These are phyloP conservation scores for Schlechtendalia chinensis DNA, from an alignment of 1,140 invertebrate species.

Conservation along the genomic window DNA sequence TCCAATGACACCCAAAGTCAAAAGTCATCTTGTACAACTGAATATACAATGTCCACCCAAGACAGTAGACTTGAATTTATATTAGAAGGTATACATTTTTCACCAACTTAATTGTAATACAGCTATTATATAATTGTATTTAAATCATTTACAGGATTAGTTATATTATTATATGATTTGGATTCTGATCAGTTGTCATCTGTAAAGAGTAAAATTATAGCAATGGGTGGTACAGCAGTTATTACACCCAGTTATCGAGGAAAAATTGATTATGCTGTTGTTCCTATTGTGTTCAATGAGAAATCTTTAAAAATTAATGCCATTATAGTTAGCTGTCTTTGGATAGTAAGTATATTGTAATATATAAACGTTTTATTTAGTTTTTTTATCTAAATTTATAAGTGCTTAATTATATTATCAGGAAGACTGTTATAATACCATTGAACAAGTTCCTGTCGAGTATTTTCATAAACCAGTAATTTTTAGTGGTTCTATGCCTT, in stretches of 20 bases:
- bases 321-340: constrained; percentile 40
- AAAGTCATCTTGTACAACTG: constrained; percentile 22
- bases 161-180: constrained; percentile 27
- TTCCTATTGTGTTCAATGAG: constrained; percentile 43
- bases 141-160: constrained; percentile 5
- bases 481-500: constrained; percentile 59
- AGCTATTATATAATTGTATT: not conserved
- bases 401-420: constrained; percentile 51
- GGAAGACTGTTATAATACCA: constrained; percentile 60
- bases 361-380: not conserved
- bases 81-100: constrained; percentile 28
- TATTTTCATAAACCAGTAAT: constrained; percentile 67
- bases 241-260: constrained; percentile 35
- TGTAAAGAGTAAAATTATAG: constrained; percentile 37
- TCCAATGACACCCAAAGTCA: constrained; percentile 20
- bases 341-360: constrained; percentile 35
- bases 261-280: constrained; percentile 30
- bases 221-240: constrained; percentile 39
- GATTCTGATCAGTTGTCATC: constrained; percentile 29
- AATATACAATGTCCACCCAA: constrained; percentile 43
- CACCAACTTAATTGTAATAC: not conserved
- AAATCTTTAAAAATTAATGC: constrained; percentile 26
- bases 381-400: not conserved
- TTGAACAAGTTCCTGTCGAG: constrained; percentile 59
- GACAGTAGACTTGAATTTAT: constrained; percentile 43